Evolutionary conservation across 2,888 invertebrate genomes (phyloP).

Genomic region (Euclidia mi): DNA sequence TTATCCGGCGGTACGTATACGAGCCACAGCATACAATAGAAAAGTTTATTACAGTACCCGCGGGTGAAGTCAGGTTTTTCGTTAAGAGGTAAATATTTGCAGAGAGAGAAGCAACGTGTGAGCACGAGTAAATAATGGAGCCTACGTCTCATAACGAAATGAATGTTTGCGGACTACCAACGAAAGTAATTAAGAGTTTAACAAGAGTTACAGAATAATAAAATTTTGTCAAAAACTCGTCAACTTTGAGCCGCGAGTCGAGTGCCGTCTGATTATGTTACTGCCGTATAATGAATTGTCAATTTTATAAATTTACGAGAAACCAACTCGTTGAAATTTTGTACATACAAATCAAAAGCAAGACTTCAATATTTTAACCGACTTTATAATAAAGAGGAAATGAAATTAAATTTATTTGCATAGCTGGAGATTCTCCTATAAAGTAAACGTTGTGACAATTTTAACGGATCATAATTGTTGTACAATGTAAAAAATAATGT

Average conservation of each 20-base stretch:
- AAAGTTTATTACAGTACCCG: slow-evolving; percentile 83
- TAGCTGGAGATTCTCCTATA: no score
- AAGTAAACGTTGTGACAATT: no score
- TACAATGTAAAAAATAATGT: no score
- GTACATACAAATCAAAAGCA: neutral
- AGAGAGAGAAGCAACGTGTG: slow-evolving; percentile 77
- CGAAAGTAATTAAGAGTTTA: slow-evolving; percentile 87
- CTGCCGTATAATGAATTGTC: slow-evolving; percentile 18
- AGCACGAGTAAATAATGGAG: slow-evolving; percentile 85
- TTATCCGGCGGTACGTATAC: slow-evolving; percentile 60
- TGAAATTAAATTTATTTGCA: no score
- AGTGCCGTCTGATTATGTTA: slow-evolving; percentile 43
- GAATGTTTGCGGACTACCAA: slow-evolving; percentile 86
- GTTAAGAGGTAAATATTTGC: slow-evolving; percentile 86
- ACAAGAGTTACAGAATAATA: slow-evolving; percentile 78
- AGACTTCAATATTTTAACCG: slow-evolving; percentile 8
- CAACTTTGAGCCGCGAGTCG: slow-evolving; percentile 45
- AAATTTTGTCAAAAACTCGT: slow-evolving; percentile 72
- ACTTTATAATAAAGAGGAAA: no score
- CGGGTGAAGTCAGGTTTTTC: slow-evolving; percentile 85
- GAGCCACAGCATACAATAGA: slow-evolving; percentile 79
- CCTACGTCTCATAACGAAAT: slow-evolving; percentile 82
- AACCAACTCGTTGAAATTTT: slow-evolving; percentile 8
- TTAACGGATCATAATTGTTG: no score
- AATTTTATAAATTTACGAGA: slow-evolving; percentile 8